Evolutionary conservation across 2,888 invertebrate genomes (phyloP).

Genomic region (Polietes domitor): DNA sequence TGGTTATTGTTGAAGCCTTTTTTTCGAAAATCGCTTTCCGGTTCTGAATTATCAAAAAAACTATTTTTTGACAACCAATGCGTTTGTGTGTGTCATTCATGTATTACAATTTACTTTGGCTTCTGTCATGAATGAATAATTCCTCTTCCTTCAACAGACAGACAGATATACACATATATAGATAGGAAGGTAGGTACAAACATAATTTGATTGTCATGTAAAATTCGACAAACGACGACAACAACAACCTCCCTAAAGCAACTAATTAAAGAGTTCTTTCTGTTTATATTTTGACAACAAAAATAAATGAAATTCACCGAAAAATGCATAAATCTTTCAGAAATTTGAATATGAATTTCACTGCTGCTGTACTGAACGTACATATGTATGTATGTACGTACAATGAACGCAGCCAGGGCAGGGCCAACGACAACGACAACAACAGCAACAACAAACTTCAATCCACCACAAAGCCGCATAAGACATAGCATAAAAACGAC

Average conservation of each 20-base stretch:
- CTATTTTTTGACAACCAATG: too few species aligned
- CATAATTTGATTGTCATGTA: conserved; percentile 40
- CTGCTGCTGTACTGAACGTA: conserved; percentile 17
- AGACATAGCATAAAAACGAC: not conserved
- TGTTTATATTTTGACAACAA: conserved; percentile 41
- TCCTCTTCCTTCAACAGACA: not conserved
- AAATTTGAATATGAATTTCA: conserved; percentile 49
- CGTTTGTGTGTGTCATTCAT: too few species aligned
- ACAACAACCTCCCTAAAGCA: conserved; percentile 10
- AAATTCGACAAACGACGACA: conserved; percentile 20
- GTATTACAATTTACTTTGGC: too few species aligned
- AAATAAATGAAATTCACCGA: conserved; percentile 49
- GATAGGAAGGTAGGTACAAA: too few species aligned
- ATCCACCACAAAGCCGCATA: not conserved
- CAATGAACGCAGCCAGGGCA: conserved; percentile 18
- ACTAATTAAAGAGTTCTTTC: conserved; percentile 56
- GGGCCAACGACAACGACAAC: not conserved
- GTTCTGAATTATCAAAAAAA: too few species aligned
- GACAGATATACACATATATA: too few species aligned
- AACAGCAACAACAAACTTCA: not conserved
- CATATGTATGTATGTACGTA: too few species aligned
- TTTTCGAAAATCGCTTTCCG: too few species aligned
- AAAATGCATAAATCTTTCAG: conserved; percentile 56
- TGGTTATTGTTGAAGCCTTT: too few species aligned
- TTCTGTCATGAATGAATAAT: not conserved